Evolutionary conservation across 2,113 vertebrate species (phyloP), one percentile per base, ranked within the genome.

Genomic region (Ornithorhynchus anatinus): DNA sequence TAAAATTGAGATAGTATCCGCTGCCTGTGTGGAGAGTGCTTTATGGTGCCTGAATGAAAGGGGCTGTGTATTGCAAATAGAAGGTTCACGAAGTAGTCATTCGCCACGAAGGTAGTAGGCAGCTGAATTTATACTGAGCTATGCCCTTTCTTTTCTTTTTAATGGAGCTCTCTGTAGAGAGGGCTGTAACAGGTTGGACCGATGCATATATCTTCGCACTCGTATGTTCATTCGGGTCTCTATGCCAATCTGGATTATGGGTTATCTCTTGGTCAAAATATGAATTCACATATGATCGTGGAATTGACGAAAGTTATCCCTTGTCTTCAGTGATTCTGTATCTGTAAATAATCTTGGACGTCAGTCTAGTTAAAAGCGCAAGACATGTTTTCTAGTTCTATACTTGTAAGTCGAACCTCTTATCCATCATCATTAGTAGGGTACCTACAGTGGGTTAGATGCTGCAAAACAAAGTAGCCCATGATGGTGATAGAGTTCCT

Each of bases 151-250:
- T n/a, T n/a, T n/a, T n/a, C n/a, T n/a, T n/a, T n/a, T n/a, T n/a
- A n/a, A n/a, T n/a, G n/a, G n/a, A n/a, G n/a, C n/a, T 16, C 72
- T 70, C 19, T 58, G 27, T 17, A 59, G 61, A 69, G 48, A 25
- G 3, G 50, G 13, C 23, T 56, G 9, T 37, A 33, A n/a, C 74
- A 5, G 4, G 36, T 37, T 22, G 37, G 14, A 12, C 17, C 67
- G 75, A 13, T 32, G 35, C 37, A 25, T 15, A 2, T 27, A 22
- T n/a, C 3, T 23, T 33, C 15, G 7, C 54, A 39, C 66, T 11
- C 23, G 27, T 27, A 25, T 15, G 27, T 48, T 27, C 25, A 2
- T 31, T 33, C 27, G 47, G 16, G 16, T 60, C 66, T 38, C 8
- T n/a, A n/a, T n/a, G n/a, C n/a, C n/a, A n/a, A n/a, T n/a, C n/a